Evolutionary conservation across 2,797 vertebrate genomes (phyloP), one percentile per base, ranked within the genome.

Genomic region (Scarus forsteni): DNA sequence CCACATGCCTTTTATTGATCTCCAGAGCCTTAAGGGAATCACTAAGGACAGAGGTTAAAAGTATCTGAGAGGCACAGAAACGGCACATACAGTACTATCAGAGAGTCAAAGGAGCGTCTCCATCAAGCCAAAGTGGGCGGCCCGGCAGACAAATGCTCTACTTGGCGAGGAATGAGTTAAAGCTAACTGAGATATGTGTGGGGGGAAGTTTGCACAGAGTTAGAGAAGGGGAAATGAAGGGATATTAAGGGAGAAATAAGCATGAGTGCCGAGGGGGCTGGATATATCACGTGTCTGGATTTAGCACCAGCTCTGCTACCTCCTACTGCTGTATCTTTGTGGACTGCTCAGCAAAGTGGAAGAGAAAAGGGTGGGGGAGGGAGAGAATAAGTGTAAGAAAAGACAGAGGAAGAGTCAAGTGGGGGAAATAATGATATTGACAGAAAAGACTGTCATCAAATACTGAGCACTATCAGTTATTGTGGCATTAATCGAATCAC

Each of bases 231-330:
- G 82, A 89, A 90, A 92, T 91, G 79, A 92, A 89, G 73, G 88
- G 83, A 91, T 90, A 86, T 91, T 84, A 87, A 87, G 66, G 63
- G 74, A 91, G 88, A 87, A 91, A 89, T 86, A 81, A 83, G 86
- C 85, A 75, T 67, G 78, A 90, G 83, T 57, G 80, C 85, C 14
- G 57, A 82, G 81, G 80, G 85, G 85, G 83, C 84, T 84, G 81
- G 71, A 78, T 81, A 43, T 77, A 80, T 89, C 91, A 90, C 85
- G 81, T 92, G 90, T 90, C 74, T 89, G 77, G 84, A 87, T 86
- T 90, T 83, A 90, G 84, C 72, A 84, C 71, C 73, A 70, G 85
- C 83, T 66, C 73, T 80, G 73, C 80, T 79, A 71, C 79, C 84
- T 90, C 80, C 82, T 79, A 69, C 77, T 79, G 72, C 85, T 83